Conservation (phyloP, 2,797 vertebrate genomes). For the Dermochelys coriacea region DNA sequence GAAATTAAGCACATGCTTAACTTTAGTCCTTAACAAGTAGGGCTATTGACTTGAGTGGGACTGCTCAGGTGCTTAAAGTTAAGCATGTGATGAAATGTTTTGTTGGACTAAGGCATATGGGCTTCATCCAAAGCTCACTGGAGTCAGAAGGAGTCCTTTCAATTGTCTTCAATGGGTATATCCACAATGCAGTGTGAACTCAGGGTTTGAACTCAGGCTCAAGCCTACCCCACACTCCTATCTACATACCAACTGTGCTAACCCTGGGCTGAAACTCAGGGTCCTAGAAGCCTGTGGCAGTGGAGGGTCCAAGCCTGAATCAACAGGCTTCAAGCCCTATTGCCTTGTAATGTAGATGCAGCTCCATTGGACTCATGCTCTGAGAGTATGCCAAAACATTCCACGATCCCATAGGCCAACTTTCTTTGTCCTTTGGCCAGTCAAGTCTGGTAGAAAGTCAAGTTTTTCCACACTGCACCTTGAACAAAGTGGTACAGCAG, state of each 20-base stretch:
- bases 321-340: not conserved
- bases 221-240: not conserved
- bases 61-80: not conserved
- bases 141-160: not conserved
- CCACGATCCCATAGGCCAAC: not conserved
- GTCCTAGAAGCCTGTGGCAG: not conserved
- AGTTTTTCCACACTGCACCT: not conserved
- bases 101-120: constrained; percentile 10
- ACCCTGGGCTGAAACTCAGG: not conserved
- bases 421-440: not conserved
- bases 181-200: not conserved
- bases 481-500: not conserved
- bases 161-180: not conserved
- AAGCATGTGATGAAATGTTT: not conserved
- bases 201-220: not conserved
- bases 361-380: not conserved
- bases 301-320: not conserved
- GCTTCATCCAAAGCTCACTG: not conserved
- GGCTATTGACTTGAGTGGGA: not conserved
- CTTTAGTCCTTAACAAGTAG: not conserved
- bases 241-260: not conserved
- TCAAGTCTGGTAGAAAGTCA: not conserved
- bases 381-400: not conserved
- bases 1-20: not conserved
- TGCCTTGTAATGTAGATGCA: not conserved